Conservation (phyloP, 2,113 vertebrate species). For the Carettochelys insculpta region DNA sequence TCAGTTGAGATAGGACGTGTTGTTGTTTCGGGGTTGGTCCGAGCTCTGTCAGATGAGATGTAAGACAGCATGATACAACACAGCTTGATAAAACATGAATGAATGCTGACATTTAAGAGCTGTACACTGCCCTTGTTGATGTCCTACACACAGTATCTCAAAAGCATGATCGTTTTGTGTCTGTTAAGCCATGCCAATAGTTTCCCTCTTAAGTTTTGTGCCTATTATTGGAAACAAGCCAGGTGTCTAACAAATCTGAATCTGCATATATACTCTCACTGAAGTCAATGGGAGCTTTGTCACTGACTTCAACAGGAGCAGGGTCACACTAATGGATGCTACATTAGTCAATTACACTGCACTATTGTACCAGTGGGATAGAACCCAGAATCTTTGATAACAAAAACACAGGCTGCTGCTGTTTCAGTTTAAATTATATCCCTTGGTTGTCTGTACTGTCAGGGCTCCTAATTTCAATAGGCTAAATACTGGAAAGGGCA, state of each 20-base stretch:
- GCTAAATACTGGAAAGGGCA: neutral
- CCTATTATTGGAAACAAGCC: neutral
- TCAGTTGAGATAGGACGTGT: neutral
- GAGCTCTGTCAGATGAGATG: slow-evolving; percentile 10
- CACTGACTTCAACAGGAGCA: neutral
- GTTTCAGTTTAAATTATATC: neutral
- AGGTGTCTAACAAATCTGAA: neutral
- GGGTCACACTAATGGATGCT: neutral
- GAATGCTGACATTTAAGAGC: slow-evolving; percentile 13
- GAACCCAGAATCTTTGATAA: neutral
- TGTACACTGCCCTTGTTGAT: neutral
- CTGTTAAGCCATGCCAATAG: neutral
- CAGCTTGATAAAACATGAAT: slow-evolving; percentile 17
- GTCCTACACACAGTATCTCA: neutral
- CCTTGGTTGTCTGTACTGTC: neutral
- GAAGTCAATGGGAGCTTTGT: neutral
- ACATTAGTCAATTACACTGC: neutral
- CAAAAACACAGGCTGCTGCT: neutral
- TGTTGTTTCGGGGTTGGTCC: neutral
- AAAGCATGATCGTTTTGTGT: neutral
- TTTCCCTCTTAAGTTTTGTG: neutral
- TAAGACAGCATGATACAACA: slow-evolving; percentile 12
- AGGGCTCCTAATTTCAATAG: neutral
- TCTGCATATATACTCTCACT: neutral
- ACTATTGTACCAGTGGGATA: neutral